phyloP scores from a whole-genome alignment of 2,113 vertebrate genomes.

The Gymnobelideus leadbeateri region DNA sequence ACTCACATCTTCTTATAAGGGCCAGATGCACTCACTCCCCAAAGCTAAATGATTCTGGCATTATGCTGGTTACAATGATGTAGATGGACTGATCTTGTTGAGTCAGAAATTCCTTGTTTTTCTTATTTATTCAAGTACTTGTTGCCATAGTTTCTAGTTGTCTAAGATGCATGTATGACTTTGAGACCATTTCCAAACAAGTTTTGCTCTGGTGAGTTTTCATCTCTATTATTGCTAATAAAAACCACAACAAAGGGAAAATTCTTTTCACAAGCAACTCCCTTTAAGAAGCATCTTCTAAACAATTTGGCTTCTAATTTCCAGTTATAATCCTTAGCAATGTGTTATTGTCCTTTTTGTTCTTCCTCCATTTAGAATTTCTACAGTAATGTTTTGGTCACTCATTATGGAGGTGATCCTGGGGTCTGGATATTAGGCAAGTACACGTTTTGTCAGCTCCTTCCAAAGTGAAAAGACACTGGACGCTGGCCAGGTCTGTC shows the following conservation, averaged over 20 bases:
- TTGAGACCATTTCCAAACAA: conserved; percentile 43
- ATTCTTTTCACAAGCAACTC: background rate
- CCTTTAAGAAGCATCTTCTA: background rate
- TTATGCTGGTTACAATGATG: conserved; percentile 44
- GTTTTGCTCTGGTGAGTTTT: background rate
- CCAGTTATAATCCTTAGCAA: conserved; percentile 46
- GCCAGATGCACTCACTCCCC: background rate
- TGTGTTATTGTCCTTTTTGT: conserved; percentile 41
- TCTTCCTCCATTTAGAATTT: conserved; percentile 47
- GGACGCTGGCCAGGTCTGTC: background rate
- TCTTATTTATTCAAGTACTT: conserved; percentile 23
- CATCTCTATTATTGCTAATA: background rate
- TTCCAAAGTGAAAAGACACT: background rate
- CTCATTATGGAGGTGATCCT: background rate
- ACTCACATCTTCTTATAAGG: conserved; percentile 47
- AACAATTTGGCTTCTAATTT: conserved; percentile 38
- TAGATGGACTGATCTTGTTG: conserved; percentile 11
- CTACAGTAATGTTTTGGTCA: conserved; percentile 6
- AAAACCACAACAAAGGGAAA: background rate
- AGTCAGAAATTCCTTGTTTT: conserved; percentile 57
- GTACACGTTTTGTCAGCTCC: background rate
- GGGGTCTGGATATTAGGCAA: background rate
- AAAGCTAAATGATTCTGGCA: conserved; percentile 45
- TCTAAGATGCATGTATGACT: conserved; percentile 45
- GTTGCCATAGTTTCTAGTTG: conserved; percentile 36